phyloP scores from a whole-genome alignment of 2,113 vertebrate species.

The Eudyptes chrysolophus region DNA sequence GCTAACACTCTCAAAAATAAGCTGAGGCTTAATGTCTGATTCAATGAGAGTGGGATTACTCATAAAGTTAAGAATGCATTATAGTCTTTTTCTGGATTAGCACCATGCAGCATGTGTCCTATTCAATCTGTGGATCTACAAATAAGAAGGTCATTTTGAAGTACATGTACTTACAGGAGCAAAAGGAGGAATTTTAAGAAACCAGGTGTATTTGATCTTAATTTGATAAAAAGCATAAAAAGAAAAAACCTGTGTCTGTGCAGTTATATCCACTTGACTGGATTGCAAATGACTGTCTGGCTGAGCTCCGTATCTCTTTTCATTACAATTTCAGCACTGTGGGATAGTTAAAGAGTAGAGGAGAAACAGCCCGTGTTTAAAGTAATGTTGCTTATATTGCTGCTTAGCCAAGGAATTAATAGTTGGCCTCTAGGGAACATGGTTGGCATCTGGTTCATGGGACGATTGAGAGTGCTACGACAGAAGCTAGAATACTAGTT shows the following conservation, averaged over 20 bases:
- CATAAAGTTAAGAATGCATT: not conserved
- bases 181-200: not conserved
- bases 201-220: not conserved
- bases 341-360: not conserved
- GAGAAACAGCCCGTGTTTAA: not conserved
- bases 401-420: slow-evolving; percentile 42
- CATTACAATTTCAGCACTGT: not conserved
- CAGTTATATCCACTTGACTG: slow-evolving; percentile 1
- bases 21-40: not conserved
- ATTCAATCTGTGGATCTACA: not conserved
- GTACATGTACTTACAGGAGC: not conserved
- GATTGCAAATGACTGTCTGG: not conserved
- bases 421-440: not conserved
- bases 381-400: slow-evolving; percentile 25
- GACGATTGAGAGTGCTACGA: not conserved
- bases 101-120: not conserved
- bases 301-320: not conserved
- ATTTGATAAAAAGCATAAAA: not conserved
- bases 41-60: not conserved
- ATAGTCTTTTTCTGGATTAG: not conserved
- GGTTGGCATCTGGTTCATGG: not conserved
- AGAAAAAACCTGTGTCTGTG: not conserved
- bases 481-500: not conserved
- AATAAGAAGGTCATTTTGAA: not conserved
- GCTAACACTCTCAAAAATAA: not conserved